A percentile compares a stretch with the other conserved stretches of the same genome.
These are phyloP conservation scores for Thymallus thymallus DNA, from an alignment of 2,113 vertebrate species.

Conservation along the genomic window DNA sequence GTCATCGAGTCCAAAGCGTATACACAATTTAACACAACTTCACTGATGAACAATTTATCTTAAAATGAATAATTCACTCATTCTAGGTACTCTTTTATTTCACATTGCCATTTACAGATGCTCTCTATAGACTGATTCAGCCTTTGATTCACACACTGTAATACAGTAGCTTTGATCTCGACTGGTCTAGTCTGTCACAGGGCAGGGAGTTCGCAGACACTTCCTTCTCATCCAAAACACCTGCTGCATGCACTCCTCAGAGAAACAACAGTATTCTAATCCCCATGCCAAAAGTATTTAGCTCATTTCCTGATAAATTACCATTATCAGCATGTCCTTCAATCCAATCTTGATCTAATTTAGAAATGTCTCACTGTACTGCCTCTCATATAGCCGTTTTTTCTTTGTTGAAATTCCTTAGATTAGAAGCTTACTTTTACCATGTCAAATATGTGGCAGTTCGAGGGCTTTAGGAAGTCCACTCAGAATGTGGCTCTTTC, in stretches of 20 bases:
- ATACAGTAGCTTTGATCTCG: constrained; percentile 9
- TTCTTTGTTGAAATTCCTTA: constrained; percentile 16
- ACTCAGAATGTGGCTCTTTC: constrained; percentile 43
- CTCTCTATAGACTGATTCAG: background rate
- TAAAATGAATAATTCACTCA: too few species aligned
- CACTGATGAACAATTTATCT: too few species aligned
- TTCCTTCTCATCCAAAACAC: constrained; percentile 2
- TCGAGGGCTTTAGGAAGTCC: constrained; percentile 14
- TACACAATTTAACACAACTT: too few species aligned
- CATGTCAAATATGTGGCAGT: constrained; percentile 5
- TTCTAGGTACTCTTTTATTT: background rate
- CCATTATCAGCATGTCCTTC: background rate
- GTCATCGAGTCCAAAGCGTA: too few species aligned
- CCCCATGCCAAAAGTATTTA: constrained; percentile 5
- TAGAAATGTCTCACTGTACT: background rate
- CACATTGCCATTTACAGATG: background rate
- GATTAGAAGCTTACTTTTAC: constrained; percentile 28
- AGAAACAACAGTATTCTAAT: background rate
- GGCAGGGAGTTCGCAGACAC: constrained; percentile 1
- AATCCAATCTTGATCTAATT: constrained; percentile 1
- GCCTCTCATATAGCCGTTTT: background rate
- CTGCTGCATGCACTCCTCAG: constrained; percentile 10
- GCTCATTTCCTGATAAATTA: constrained; percentile 15
- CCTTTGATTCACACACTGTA: background rate
- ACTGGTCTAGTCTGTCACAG: background rate